Conservation (phyloP, 2,797 vertebrate species). For the Monodelphis domestica region DNA sequence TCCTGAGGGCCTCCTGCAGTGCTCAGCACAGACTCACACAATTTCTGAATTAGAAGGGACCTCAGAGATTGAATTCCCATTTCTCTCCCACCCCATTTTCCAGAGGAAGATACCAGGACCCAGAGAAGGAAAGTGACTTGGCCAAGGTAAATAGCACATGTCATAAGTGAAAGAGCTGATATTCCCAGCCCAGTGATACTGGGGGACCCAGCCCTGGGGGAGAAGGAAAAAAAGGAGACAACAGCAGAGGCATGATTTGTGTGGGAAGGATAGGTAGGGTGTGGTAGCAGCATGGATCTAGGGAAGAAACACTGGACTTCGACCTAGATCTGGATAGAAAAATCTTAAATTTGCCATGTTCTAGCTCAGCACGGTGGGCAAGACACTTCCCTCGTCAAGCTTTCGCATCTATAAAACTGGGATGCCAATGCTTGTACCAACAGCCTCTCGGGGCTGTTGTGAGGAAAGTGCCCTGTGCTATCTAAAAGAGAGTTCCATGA, state of each 20-base stretch:
- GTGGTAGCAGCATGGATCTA: neutral
- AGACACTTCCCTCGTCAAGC: neutral
- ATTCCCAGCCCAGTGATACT: neutral
- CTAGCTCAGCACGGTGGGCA: neutral
- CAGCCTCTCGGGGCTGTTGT: neutral
- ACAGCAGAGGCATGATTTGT: neutral
- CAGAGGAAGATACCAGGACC: conserved; percentile 37
- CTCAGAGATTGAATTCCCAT: neutral
- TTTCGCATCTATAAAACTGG: neutral
- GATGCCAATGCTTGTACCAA: neutral
- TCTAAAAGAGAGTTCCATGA: neutral
- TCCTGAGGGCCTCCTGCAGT: conserved; percentile 6
- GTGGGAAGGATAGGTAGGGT: neutral
- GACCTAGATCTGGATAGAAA: neutral
- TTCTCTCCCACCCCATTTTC: neutral
- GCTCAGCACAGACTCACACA: conserved; percentile 3
- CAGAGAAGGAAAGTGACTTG: neutral
- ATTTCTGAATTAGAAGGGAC: conserved; percentile 15
- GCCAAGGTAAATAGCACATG: neutral
- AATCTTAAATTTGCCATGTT: neutral
- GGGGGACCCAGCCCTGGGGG: neutral
- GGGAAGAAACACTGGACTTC: neutral
- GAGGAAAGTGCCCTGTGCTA: neutral
- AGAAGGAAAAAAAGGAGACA: neutral
- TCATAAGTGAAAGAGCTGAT: neutral